These are phyloP conservation scores for Phlogophora meticulosa DNA, from an alignment of 2,888 invertebrate genomes.

Conservation along the genomic window DNA sequence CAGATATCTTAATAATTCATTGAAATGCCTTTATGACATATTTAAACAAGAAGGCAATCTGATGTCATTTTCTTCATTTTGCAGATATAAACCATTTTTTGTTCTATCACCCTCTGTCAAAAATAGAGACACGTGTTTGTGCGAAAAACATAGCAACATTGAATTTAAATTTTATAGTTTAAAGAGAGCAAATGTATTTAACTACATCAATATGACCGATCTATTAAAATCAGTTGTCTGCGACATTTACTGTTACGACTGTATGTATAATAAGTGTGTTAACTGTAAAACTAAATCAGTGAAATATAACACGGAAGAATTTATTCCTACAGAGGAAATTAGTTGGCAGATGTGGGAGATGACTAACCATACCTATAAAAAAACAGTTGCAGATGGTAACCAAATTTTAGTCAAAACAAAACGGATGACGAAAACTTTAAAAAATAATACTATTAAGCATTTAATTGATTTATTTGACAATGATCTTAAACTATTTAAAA, in stretches of 20 bases:
- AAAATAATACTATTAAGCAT: not conserved
- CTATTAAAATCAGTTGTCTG: conserved; percentile 6
- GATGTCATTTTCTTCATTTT: conserved; percentile 2
- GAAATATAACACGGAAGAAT: not conserved
- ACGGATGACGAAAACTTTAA: not conserved
- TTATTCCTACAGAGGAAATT: not conserved
- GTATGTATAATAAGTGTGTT: conserved; percentile 6
- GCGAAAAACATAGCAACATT: conserved; percentile 3
- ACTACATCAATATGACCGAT: conserved; percentile 11
- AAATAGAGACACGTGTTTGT: conserved; percentile 16
- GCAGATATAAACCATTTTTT: conserved; percentile 6
- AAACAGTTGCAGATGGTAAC: conserved; percentile 9
- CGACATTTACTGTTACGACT: conserved; percentile 1
- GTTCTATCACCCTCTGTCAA: conserved; percentile 1
- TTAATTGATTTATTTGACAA: not conserved
- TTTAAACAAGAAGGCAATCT: conserved; percentile 7
- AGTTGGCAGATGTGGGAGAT: conserved; percentile 8
- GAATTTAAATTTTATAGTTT: not conserved
- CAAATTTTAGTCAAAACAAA: conserved; percentile 13
- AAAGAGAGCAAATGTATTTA: conserved; percentile 8
- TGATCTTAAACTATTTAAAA: conserved; percentile 8
- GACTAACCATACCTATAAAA: conserved; percentile 9
- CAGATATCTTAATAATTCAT: conserved; percentile 5
- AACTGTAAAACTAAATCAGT: conserved; percentile 5
- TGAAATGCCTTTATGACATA: not conserved